Evolutionary conservation across 2,113 vertebrate species (phyloP).

Genomic region (Scomber colias): DNA sequence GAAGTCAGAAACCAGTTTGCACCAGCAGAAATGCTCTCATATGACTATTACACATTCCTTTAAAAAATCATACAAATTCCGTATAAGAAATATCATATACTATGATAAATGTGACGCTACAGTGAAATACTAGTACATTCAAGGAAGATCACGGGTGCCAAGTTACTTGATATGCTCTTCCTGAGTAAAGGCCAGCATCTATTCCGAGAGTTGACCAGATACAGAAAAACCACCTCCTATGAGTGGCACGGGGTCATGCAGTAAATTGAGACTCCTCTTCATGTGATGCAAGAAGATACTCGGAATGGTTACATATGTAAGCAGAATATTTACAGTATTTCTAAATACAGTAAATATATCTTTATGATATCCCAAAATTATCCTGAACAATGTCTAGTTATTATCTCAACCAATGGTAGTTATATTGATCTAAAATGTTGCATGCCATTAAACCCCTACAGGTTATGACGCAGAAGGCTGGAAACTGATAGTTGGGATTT

Average conservation of each 20-base stretch:
- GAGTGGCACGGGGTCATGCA: constrained; percentile 52
- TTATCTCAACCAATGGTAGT: not conserved
- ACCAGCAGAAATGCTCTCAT: not conserved
- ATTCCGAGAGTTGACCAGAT: constrained; percentile 81
- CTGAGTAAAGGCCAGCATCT: constrained; percentile 79
- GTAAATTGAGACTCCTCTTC: constrained; percentile 68
- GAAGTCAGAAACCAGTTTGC: not conserved
- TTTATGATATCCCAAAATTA: not conserved
- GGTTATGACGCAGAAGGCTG: constrained; percentile 28
- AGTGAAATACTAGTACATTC: constrained; percentile 9
- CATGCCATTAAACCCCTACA: not conserved
- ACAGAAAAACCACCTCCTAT: constrained; percentile 57
- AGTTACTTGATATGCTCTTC: constrained; percentile 66
- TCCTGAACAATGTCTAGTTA: not conserved
- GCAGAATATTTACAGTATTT: constrained; percentile 53
- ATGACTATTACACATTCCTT: not conserved
- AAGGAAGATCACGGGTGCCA: constrained; percentile 33
- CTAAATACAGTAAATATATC: constrained; percentile 26
- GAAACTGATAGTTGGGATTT: constrained; percentile 67
- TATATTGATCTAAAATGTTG: not conserved
- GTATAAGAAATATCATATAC: not conserved
- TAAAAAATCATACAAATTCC: not conserved
- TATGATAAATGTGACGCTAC: constrained; percentile 35
- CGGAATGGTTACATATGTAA: constrained; percentile 77
- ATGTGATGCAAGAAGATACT: constrained; percentile 76